Percentiles rank a stretch among this genome's conserved stretches.
Evolutionary conservation across 2,888 invertebrate genomes (phyloP).

Genomic region (Meiosimyza decipiens): DNA sequence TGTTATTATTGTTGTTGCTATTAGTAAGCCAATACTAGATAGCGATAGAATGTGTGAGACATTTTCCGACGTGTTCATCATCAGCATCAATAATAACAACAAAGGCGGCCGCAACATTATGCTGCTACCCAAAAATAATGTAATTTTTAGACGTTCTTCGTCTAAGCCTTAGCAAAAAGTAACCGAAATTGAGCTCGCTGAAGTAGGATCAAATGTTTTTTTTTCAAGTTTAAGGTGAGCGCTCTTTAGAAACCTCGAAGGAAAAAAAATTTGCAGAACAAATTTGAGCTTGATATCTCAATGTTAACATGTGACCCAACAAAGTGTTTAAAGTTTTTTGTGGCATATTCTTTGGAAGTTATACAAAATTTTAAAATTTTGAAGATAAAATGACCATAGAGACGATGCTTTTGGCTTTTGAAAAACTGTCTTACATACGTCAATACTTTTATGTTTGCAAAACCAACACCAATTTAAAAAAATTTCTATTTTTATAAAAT

Average conservation of each 20-base stretch:
- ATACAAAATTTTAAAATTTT: no score
- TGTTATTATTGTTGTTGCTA: neutral
- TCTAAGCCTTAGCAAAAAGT: neutral
- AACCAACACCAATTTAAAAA: no score
- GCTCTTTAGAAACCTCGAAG: no score
- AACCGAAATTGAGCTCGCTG: neutral
- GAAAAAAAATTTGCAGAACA: neutral
- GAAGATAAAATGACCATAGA: no score
- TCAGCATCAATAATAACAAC: neutral
- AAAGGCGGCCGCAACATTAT: neutral
- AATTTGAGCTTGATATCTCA: neutral
- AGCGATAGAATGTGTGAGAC: neutral
- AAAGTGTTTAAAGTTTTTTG: neutral
- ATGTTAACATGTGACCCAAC: slow-evolving; percentile 21
- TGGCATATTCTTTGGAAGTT: no score
- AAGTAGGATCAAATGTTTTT: slow-evolving; percentile 22
- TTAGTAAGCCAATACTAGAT: no score
- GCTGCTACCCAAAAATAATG: slow-evolving; percentile 7
- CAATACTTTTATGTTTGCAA: no score
- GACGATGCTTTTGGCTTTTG: no score
- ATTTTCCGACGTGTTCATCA: slow-evolving; percentile 14
- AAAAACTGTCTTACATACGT: no score
- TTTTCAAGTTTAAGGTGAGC: neutral
- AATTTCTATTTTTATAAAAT: no score
- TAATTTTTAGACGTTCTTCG: slow-evolving; percentile 24